A percentile compares a stretch with the other conserved stretches of the same genome.
Conservation (phyloP, 2,113 vertebrate genomes). For the Tachysurus vachellii region DNA sequence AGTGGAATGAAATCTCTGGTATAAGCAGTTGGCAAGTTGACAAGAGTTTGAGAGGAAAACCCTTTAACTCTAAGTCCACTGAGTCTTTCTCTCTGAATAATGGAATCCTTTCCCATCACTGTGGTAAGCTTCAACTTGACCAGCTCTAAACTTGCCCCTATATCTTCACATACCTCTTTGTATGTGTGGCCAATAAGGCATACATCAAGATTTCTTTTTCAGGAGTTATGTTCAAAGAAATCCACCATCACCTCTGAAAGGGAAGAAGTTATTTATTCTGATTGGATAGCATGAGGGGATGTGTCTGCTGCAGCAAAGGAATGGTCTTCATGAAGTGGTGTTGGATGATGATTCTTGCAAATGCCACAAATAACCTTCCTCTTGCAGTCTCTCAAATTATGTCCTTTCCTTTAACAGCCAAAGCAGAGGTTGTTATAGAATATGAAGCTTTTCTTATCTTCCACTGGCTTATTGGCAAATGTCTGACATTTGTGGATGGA, state of each 20-base stretch:
- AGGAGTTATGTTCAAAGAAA: no score
- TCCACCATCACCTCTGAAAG: background rate
- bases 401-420: conserved; percentile 46
- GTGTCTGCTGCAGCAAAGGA: background rate
- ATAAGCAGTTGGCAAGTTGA: no score
- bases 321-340: conserved; percentile 49
- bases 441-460: conserved; percentile 46
- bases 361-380: conserved; percentile 26
- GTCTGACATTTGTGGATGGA: conserved; percentile 50
- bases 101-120: no score
- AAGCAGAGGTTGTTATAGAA: conserved; percentile 47
- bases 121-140: no score
- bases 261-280: conserved; percentile 24
- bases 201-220: no score
- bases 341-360: conserved; percentile 43
- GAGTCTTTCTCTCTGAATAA: no score
- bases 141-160: no score
- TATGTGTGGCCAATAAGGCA: no score
- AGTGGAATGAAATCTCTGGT: no score
- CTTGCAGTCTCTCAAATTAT: conserved; percentile 49
- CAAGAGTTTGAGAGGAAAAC: no score
- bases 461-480: conserved; percentile 9
- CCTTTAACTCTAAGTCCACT: no score
- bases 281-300: conserved; percentile 11
- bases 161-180: no score